Conservation (phyloP, 2,113 vertebrate species). For the Albula glossodonta region DNA sequence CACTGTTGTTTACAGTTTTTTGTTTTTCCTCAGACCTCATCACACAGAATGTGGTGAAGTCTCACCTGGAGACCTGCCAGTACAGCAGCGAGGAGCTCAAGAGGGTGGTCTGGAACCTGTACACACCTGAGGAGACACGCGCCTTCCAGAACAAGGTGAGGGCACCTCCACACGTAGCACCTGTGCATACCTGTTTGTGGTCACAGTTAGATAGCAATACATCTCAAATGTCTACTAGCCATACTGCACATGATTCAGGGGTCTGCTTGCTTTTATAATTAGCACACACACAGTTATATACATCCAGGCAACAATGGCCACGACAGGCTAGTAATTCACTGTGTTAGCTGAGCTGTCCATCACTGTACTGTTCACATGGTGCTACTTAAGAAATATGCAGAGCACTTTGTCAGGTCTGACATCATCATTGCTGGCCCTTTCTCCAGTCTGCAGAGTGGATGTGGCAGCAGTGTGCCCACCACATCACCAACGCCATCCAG, state of each 20-base stretch:
- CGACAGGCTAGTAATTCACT: no score
- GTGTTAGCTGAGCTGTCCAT: no score
- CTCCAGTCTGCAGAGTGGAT: constrained; percentile 79
- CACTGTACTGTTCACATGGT: no score
- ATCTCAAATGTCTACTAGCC: no score
- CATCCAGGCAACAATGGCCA: no score
- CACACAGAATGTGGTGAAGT: constrained; percentile 80
- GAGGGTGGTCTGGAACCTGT: constrained; percentile 77
- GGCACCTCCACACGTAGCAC: not conserved
- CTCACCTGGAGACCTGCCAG: constrained; percentile 84
- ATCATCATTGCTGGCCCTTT: not conserved
- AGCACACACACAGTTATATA: no score
- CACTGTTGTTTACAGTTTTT: not conserved
- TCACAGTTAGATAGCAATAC: no score
- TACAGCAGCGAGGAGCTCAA: constrained; percentile 84
- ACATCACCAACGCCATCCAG: constrained; percentile 85
- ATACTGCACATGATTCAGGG: no score
- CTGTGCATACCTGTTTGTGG: no score
- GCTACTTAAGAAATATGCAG: no score
- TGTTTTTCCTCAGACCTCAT: constrained; percentile 68
- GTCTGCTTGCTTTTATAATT: no score
- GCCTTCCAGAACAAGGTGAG: constrained; percentile 80
- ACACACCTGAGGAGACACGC: constrained; percentile 79
- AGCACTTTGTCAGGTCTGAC: not conserved
- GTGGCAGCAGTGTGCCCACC: constrained; percentile 85